Evolutionary conservation across 2,888 invertebrate species (phyloP).

Genomic region (Papilio gigon): DNA sequence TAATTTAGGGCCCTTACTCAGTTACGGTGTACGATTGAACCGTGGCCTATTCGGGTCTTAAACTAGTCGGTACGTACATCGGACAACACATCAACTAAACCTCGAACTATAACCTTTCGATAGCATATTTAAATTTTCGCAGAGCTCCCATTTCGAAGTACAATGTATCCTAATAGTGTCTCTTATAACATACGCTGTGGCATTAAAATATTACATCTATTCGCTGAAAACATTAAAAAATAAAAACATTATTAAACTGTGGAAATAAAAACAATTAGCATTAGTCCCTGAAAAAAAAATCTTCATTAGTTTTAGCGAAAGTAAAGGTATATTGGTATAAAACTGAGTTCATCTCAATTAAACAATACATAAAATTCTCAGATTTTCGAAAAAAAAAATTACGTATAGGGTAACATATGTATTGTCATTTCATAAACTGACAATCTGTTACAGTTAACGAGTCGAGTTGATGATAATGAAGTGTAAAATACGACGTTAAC

Average conservation of each 20-base stretch:
- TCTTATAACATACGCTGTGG: slow-evolving; percentile 46
- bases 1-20: not conserved
- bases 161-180: slow-evolving; percentile 44
- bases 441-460: not conserved
- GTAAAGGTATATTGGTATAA: slow-evolving; percentile 51
- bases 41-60: slow-evolving; percentile 1
- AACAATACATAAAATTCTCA: no score
- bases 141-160: slow-evolving; percentile 40
- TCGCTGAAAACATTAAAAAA: slow-evolving; percentile 54
- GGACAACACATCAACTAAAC: no score
- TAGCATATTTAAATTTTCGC: slow-evolving; percentile 2
- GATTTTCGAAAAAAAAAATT: no score
- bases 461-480: no score
- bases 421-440: not conserved
- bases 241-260: slow-evolving; percentile 61
- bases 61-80: not conserved
- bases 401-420: no score
- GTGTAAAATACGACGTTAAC: no score
- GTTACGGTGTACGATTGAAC: no score
- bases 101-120: no score
- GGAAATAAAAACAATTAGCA: slow-evolving; percentile 56
- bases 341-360: no score
- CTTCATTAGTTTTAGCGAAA: slow-evolving; percentile 53
- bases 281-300: slow-evolving; percentile 68
- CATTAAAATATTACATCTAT: slow-evolving; percentile 44